These are phyloP conservation scores for Ornithorhynchus anatinus DNA, from an alignment of 2,113 vertebrate species.

Conservation along the genomic window DNA sequence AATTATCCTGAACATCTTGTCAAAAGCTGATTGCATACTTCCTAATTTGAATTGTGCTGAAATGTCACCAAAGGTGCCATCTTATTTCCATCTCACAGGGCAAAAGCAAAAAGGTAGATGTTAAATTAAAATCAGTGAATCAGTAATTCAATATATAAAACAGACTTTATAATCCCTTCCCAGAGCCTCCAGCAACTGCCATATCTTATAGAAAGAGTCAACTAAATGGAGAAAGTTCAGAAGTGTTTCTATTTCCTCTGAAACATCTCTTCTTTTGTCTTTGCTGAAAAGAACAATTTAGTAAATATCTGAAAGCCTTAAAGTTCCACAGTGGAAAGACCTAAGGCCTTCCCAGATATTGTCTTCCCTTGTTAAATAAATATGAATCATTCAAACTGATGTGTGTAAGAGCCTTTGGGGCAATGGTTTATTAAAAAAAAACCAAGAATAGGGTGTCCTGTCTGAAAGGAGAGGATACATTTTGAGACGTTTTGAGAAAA, in stretches of 20 bases:
- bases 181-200: too few species aligned
- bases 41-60: not conserved
- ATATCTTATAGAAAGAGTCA: not conserved
- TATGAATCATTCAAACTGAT: slow-evolving; percentile 16
- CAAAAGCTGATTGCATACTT: not conserved
- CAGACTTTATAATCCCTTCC: too few species aligned
- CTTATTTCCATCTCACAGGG: not conserved
- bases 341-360: slow-evolving; percentile 23
- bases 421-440: too few species aligned
- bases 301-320: too few species aligned
- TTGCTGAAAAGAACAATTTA: too few species aligned
- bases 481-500: too few species aligned
- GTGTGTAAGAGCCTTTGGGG: slow-evolving; percentile 12
- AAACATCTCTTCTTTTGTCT: too few species aligned
- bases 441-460: too few species aligned
- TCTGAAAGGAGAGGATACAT: too few species aligned
- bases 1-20: not conserved
- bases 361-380: slow-evolving; percentile 26
- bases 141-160: too few species aligned
- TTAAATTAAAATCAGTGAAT: slow-evolving; percentile 8
- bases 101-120: not conserved
- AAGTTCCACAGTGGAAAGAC: too few species aligned
- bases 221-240: slow-evolving; percentile 7
- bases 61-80: not conserved
- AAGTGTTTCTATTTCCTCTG: slow-evolving; percentile 7